phyloP scores from a whole-genome alignment of 2,113 vertebrate genomes.

The Capricornis sumatraensis region DNA sequence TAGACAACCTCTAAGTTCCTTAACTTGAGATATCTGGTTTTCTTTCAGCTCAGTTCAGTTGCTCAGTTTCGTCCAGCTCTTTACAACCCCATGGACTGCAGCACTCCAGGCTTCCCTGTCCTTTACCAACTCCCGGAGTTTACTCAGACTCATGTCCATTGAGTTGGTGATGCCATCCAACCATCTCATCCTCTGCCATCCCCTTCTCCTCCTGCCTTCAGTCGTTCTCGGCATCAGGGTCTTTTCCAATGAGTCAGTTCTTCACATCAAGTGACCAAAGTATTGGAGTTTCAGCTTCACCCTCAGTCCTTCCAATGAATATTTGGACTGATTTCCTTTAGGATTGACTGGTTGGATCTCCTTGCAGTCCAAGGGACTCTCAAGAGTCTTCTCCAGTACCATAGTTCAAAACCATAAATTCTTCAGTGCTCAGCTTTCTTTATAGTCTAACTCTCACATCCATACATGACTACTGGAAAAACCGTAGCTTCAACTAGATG shows the following conservation, averaged over 20 bases:
- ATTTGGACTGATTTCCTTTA: not conserved
- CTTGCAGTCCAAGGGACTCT: not conserved
- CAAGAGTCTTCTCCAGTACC: not conserved
- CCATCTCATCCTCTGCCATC: not conserved
- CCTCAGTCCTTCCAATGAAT: not conserved
- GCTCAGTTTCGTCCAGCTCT: not conserved
- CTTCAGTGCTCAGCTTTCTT: not conserved
- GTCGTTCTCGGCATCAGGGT: not conserved
- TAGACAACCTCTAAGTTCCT: not conserved
- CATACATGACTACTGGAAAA: not conserved
- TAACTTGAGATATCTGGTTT: not conserved
- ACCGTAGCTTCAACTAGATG: not conserved
- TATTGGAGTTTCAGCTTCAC: not conserved
- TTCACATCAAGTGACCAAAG: not conserved
- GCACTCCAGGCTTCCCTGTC: not conserved
- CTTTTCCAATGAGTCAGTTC: not conserved
- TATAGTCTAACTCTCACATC: not conserved
- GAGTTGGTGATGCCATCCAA: not conserved
- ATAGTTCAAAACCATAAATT: not conserved
- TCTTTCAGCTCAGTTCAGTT: not conserved
- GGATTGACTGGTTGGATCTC: not conserved
- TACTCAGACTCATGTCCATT: not conserved
- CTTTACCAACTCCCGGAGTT: not conserved
- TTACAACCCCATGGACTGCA: not conserved
- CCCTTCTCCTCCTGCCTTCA: not conserved